Conservation (phyloP, 64 coral and sea anemone genomes). For the Platygyra sinensis region DNA sequence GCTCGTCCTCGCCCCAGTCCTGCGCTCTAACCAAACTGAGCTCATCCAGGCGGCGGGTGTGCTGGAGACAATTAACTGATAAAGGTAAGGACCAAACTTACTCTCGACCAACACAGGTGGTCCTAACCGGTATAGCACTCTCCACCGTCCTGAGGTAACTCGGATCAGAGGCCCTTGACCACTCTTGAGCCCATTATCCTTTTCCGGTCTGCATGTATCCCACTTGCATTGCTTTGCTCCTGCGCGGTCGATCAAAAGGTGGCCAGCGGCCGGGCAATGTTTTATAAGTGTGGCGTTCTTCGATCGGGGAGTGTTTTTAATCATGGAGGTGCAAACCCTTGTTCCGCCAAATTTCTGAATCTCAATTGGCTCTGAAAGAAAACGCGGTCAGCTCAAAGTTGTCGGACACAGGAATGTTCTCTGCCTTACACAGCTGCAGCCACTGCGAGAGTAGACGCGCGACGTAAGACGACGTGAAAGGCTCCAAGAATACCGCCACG, state of each 20-base stretch:
- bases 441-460: constrained; percentile 64
- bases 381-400: constrained; percentile 90
- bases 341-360: constrained; percentile 94
- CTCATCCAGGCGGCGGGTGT: too few species aligned
- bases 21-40: too few species aligned
- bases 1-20: too few species aligned
- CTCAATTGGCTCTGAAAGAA: constrained; percentile 81
- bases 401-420: constrained; percentile 67
- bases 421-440: constrained; percentile 65
- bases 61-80: too few species aligned
- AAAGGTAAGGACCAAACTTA: background rate
- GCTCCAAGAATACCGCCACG: constrained; percentile 82
- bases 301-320: constrained; percentile 82
- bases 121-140: constrained; percentile 83
- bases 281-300: constrained; percentile 90
- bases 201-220: constrained; percentile 92
- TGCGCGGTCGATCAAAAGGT: constrained; percentile 88
- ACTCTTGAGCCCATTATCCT: constrained; percentile 86
- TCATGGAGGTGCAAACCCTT: constrained; percentile 84
- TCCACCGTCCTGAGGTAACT: constrained; percentile 75
- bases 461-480: constrained; percentile 75
- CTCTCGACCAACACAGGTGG: constrained; percentile 91
- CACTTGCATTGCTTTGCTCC: constrained; percentile 91
- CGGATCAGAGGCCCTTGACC: constrained; percentile 87
- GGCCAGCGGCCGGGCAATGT: constrained; percentile 88